Evolutionary conservation across 1,140 invertebrate genomes (phyloP), one percentile per base, ranked within the genome.

Genomic region (Himalopsyche phryganea): DNA sequence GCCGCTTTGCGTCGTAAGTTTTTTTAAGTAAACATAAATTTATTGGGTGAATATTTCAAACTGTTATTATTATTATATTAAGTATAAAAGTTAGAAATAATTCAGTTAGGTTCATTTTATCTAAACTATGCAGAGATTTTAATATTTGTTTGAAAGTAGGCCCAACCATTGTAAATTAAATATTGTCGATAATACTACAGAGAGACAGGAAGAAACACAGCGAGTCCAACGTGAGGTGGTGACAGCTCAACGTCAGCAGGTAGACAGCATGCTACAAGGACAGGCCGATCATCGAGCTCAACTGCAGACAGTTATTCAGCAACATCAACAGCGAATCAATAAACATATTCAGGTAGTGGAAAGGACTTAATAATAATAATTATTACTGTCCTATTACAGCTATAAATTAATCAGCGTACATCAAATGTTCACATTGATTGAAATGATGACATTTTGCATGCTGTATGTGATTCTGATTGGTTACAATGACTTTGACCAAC

Each of bases 321-420:
- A 71, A 2, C 75, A 78, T 36, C 76, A 78, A 60, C 70, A 76
- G 40, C 66, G 75, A 19, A 78, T 78, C 17, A 74, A 73, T 4
- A 67, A 73, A 47, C 71, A 75, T 20, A 78, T 78, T 48, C 72
- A 75, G 68, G 76, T 76, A 41, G 18, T 13, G 23, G n/a, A n/a
- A 19, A 42, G 23, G 38, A 49, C 7, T 7, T 47, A 47, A 17
- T 49, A 20, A 23, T 23, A 44, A 17, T 9, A 5, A 7, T 46
- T 46, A 3, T 46, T 18, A 19, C 11, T 5, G 9, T 7, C 3
- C 4, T 6, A 11, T 3, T 40, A 40, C 4, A 4, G n/a, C 3
- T 40, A 35, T n/a, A n/a, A n/a, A n/a, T n/a, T n/a, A n/a, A n/a
- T n/a, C n/a, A n/a, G n/a, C n/a, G 33, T 35, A 35, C 33, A 35